Evolutionary conservation across 2,797 vertebrate species (phyloP).

Genomic region (Lithobates pipiens): DNA sequence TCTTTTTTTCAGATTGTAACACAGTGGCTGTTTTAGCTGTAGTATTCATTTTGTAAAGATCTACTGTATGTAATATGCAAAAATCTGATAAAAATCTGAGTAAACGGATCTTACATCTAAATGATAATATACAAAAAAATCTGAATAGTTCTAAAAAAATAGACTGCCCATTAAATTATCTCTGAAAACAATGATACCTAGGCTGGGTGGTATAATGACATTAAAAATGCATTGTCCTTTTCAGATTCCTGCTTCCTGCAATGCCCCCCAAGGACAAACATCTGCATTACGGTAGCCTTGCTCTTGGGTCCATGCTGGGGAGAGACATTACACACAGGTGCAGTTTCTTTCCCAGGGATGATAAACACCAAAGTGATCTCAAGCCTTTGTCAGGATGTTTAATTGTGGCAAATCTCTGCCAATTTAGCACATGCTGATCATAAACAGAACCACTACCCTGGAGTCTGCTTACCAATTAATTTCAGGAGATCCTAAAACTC

Average conservation of each 20-base stretch:
- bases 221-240: not conserved
- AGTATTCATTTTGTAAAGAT: not conserved
- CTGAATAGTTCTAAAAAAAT: not conserved
- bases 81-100: not conserved
- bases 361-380: slow-evolving; percentile 31
- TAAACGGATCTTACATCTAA: not conserved
- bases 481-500: slow-evolving; percentile 32
- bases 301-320: slow-evolving; percentile 43
- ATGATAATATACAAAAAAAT: not conserved
- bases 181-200: not conserved
- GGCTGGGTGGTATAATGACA: not conserved
- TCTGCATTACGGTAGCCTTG: slow-evolving; percentile 17
- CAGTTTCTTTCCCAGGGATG: slow-evolving; percentile 52
- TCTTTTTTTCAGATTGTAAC: not conserved
- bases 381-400: slow-evolving; percentile 42
- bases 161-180: not conserved
- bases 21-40: not conserved
- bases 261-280: slow-evolving; percentile 49
- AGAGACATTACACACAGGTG: slow-evolving; percentile 56
- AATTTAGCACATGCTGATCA: slow-evolving; percentile 50
- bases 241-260: not conserved
- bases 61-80: not conserved
- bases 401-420: slow-evolving; percentile 52
- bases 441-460: slow-evolving; percentile 39
- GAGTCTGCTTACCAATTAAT: slow-evolving; percentile 29